Base-by-base conservation (phyloP, 92 coral and sea anemone species). In the Heteractis magnifica region DNA sequence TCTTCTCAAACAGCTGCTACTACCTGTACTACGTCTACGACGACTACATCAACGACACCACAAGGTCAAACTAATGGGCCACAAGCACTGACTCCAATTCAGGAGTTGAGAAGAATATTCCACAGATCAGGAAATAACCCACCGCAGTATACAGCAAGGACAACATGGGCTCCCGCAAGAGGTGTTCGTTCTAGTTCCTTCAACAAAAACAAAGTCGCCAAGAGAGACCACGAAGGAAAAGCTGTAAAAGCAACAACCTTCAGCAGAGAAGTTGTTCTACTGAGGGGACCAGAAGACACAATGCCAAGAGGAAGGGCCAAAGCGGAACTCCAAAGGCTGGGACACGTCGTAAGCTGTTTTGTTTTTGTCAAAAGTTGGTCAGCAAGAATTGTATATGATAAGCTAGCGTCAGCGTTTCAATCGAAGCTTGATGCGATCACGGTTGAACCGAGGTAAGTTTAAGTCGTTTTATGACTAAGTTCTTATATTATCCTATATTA, bases 301-400 rank as follows among this genome's bases (percentile, higher is more conserved):
- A 59, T 59, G 65, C 65, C 65, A 59, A 59, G 65, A 59, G 65
- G 65, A 59, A 59, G 65, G 65, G 65, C 65, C 3, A 59, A 59
- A 59, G 65, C 65, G 65, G 65, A 59, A 59, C 65, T 59, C 65
- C 65, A 59, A 78, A 80, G 65, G 75, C 85, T 65, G 58, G 88
- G 90, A 41, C 76, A 87, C 79, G 90, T 82, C 79, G 75, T 87
- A 65, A 87, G 90, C 65, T 82, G 80, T 58, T 87, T 87, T 59
- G 74, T 70, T 71, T 87, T 87, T 77, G 82, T 71, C 68, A 83
- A 79, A 84, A 16, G 79, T 73, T 83, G 90, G 87, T 70, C 87
- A 56, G 86, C 76, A 64, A 77, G 74, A 16, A 75, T 65, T 75
- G 83, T 87, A n/a, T 77, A 76, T 49, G 76, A 51, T 16, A 84